A percentile compares a stretch with the other conserved stretches of the same genome.
Evolutionary conservation across 2,113 vertebrate species (phyloP).

Genomic region (Aythya baeri): DNA sequence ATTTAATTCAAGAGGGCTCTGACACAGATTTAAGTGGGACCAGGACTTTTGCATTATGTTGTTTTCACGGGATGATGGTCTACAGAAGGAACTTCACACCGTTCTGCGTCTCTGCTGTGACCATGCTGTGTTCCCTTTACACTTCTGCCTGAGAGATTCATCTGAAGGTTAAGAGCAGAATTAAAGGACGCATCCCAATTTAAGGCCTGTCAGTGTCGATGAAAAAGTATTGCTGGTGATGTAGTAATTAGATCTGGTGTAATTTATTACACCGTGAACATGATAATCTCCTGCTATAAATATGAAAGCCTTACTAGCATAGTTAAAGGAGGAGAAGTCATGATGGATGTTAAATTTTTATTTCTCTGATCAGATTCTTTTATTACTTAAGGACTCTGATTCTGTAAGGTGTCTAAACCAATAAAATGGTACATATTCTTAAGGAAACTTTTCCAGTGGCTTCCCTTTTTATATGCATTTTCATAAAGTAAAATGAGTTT

Average conservation of each 20-base stretch:
- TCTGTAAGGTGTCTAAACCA: conserved; percentile 48
- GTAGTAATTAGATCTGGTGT: conserved; percentile 68
- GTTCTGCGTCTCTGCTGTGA: neutral
- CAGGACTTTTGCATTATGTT: neutral
- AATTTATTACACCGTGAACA: conserved; percentile 66
- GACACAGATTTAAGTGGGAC: neutral
- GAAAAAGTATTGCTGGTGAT: conserved; percentile 68
- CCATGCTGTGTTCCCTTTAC: neutral
- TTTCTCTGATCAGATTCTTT: conserved; percentile 57
- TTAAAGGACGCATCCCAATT: conserved; percentile 63
- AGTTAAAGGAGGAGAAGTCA: conserved; percentile 64
- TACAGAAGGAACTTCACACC: neutral
- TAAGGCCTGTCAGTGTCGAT: conserved; percentile 63
- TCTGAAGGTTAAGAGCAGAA: conserved; percentile 67
- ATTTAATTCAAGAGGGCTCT: neutral
- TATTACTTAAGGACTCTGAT: conserved; percentile 51
- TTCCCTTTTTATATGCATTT: conserved; percentile 39
- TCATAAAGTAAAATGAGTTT: neutral
- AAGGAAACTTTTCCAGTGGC: conserved; percentile 34
- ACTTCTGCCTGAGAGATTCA: neutral
- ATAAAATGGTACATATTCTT: conserved; percentile 62
- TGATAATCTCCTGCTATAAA: conserved; percentile 73
- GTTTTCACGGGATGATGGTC: neutral
- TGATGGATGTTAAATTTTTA: conserved; percentile 59
- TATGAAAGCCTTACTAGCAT: conserved; percentile 43